Evolutionary conservation across 2,797 vertebrate genomes (phyloP), one percentile per base, ranked within the genome.

Genomic region (Austrolebias charrua): DNA sequence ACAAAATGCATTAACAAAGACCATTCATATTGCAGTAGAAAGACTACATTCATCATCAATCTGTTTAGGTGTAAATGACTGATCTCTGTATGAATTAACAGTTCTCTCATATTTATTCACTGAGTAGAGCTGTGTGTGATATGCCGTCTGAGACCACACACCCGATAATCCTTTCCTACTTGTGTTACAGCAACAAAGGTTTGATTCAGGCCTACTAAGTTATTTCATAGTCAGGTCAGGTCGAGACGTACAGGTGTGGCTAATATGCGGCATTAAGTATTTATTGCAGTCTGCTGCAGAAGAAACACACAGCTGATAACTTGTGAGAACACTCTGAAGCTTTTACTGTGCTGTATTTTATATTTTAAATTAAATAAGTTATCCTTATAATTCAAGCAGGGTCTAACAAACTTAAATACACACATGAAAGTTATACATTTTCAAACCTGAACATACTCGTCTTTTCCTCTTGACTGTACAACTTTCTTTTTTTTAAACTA

Each of bases 21-120:
- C 1, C 28, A 58, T n/a, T n/a, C 45, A 53, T 42, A 60, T 28
- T 12, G 24, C 51, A 19, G 14, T 19, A 60, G 13, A 24, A 31
- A 50, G 15, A 16, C 13, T 33, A 2, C 52, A 20, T 24, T 11
- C 66, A 15, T 50, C 14, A 46, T 29, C 11, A 35, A 2, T 44
- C 14, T 24, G 10, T 33, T 40, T 49, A 24, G 14, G 33, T 28
- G 33, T 52, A n/a, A 81, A 58, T 67, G n/a, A 18, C 20, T 9
- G 63, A 6, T 16, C 9, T 55, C 18, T 61, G 20, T 49, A 55
- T 59, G 14, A 5, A 50, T 33, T 14, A 28, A 7, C 5, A 19
- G 19, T 20, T 14, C 29, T 54, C 18, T 35, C 2, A 9, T 33
- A 9, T 46, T n/a, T 50, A 38, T 50, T 53, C 33, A 15, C 15